Conservation (phyloP, 2,113 vertebrate species). For the Dissostichus mawsoni region DNA sequence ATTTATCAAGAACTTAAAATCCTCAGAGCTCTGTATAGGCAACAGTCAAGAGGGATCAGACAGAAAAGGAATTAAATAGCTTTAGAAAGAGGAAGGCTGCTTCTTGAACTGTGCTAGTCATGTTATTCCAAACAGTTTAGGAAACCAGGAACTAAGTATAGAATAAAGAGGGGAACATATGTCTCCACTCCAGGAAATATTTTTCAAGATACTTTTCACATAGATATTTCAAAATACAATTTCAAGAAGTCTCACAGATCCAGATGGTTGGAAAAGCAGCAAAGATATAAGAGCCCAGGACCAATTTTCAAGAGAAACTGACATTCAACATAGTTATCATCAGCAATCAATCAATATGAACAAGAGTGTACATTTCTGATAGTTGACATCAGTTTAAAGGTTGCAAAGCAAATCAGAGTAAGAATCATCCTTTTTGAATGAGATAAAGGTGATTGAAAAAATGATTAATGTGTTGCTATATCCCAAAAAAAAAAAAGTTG, state of each 20-base stretch:
- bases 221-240: conserved; percentile 23
- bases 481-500: neutral
- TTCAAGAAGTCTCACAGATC: conserved; percentile 53
- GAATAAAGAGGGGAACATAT: neutral
- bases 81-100: conserved; percentile 26
- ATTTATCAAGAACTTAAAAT: conserved; percentile 35
- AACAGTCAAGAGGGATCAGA: conserved; percentile 18
- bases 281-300: conserved; percentile 30
- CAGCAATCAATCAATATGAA: conserved; percentile 5
- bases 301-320: neutral
- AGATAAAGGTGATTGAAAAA: conserved; percentile 35
- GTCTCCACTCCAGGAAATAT: too few relatives aligned
- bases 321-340: conserved; percentile 19
- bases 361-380: conserved; percentile 3
- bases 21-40: conserved; percentile 55
- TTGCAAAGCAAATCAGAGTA: conserved; percentile 85
- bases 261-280: conserved; percentile 42
- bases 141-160: neutral
- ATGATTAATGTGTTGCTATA: conserved; percentile 35
- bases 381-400: conserved; percentile 44
- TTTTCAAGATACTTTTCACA: neutral
- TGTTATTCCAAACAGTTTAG: neutral
- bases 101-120: conserved; percentile 35
- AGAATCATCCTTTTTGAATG: conserved; percentile 68
- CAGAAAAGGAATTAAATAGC: conserved; percentile 10